These are phyloP conservation scores for Nezara viridula DNA, from an alignment of 2,888 invertebrate genomes.

Conservation along the genomic window DNA sequence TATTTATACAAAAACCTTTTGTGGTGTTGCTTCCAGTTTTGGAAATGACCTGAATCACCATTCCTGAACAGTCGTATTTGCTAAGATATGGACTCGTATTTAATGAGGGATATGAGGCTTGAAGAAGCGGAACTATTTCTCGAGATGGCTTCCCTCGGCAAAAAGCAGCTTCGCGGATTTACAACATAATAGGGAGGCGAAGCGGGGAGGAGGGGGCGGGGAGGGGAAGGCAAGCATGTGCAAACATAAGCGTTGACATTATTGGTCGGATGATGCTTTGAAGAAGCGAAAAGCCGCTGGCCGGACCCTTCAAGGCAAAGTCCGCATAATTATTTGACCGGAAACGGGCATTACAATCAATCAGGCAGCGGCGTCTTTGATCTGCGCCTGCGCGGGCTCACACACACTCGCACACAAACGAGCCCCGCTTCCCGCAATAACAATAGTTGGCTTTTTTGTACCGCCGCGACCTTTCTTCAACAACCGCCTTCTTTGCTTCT, in stretches of 20 bases:
- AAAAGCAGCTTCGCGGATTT: slow-evolving; percentile 16
- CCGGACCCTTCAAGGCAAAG: background rate
- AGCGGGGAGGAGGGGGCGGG: no score
- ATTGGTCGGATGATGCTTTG: slow-evolving; percentile 38
- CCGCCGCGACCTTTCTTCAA: slow-evolving; percentile 43
- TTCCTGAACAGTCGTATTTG: background rate
- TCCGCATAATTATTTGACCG: slow-evolving; percentile 43
- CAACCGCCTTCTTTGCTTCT: slow-evolving; percentile 30
- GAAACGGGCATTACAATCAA: slow-evolving; percentile 45
- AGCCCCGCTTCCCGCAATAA: background rate
- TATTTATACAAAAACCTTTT: no score
- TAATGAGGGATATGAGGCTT: background rate
- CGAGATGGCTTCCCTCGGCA: background rate
- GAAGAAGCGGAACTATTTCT: background rate
- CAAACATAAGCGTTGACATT: slow-evolving; percentile 43
- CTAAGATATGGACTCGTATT: background rate
- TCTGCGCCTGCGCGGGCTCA: slow-evolving; percentile 1
- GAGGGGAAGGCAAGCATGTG: background rate
- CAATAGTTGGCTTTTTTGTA: slow-evolving; percentile 21
- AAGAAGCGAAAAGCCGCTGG: background rate
- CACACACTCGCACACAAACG: background rate
- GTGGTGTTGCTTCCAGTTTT: no score
- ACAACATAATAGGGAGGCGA: slow-evolving; percentile 9
- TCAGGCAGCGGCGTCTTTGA: slow-evolving; percentile 40
- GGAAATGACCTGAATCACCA: no score